Evolutionary conservation across 2,113 vertebrate species (phyloP).

Genomic region (Cynopterus brachyotis): DNA sequence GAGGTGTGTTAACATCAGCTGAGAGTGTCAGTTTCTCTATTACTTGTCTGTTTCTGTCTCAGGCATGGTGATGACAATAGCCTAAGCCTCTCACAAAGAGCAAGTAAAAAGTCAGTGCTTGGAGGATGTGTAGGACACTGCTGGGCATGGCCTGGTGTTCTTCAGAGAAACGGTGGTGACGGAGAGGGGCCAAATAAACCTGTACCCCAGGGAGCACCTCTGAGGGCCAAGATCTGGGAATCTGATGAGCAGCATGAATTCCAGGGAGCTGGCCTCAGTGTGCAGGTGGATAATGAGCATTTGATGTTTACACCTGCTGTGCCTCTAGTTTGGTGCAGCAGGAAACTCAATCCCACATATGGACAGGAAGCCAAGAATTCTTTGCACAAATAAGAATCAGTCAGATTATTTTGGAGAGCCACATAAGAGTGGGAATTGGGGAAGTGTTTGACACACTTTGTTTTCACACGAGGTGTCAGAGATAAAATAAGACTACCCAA

Average conservation of each 20-base stretch:
- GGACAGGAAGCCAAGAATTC: neutral
- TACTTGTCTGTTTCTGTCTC: neutral
- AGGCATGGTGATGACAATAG: neutral
- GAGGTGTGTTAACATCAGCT: too few species aligned
- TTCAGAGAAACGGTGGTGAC: neutral
- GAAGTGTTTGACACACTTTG: neutral
- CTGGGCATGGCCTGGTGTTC: neutral
- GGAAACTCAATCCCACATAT: neutral
- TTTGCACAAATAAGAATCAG: slow-evolving; percentile 18
- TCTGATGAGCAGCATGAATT: neutral
- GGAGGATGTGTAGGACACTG: neutral
- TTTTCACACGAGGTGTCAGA: slow-evolving; percentile 30
- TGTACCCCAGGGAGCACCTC: neutral
- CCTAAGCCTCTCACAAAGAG: neutral
- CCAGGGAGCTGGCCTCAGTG: neutral
- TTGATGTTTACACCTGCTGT: neutral
- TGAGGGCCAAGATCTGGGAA: neutral
- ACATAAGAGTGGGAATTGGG: neutral
- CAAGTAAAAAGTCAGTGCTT: neutral
- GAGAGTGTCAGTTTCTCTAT: too few species aligned
- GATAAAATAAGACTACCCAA: neutral
- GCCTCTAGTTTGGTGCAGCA: neutral
- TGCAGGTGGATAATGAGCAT: neutral
- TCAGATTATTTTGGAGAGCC: neutral
- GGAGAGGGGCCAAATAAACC: neutral